phyloP scores from a whole-genome alignment of 2,888 invertebrate species.

The Muschampia plurimacula region DNA sequence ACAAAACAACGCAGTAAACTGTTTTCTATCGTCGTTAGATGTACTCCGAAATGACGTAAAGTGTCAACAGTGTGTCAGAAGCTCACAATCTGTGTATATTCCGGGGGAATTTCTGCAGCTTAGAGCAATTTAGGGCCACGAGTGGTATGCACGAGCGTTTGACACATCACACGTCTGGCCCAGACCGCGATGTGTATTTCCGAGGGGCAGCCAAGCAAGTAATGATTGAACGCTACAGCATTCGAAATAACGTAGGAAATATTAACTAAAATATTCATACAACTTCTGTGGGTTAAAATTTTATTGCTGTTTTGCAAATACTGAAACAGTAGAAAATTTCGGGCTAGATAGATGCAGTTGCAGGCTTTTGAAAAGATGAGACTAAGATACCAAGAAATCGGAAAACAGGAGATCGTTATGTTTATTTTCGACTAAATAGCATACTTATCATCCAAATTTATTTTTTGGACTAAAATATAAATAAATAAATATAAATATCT shows the following conservation, averaged over 20 bases:
- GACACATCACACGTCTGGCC: slow-evolving; percentile 33
- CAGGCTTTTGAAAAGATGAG: too few relatives aligned
- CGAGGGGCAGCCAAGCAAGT: slow-evolving; percentile 29
- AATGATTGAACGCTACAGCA: slow-evolving; percentile 27
- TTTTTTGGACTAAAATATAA: too few relatives aligned
- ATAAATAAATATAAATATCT: too few relatives aligned
- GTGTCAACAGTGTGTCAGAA: slow-evolving; percentile 25
- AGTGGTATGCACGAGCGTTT: slow-evolving; percentile 28
- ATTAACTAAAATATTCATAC: slow-evolving; percentile 2
- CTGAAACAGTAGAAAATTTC: too few relatives aligned
- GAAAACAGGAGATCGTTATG: too few relatives aligned
- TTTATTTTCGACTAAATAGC: too few relatives aligned
- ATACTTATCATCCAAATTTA: too few relatives aligned
- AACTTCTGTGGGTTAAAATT: not conserved
- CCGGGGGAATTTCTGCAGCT: slow-evolving; percentile 27
- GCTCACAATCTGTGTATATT: slow-evolving; percentile 30
- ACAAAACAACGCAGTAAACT: not conserved
- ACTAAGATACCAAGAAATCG: too few relatives aligned
- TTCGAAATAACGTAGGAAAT: slow-evolving; percentile 15
- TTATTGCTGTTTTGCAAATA: too few relatives aligned
- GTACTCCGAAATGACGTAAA: slow-evolving; percentile 6
- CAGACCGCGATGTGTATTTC: slow-evolving; percentile 38
- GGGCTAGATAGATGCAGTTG: too few relatives aligned
- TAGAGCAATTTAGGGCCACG: slow-evolving; percentile 31
- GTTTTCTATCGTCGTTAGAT: not conserved